Conservation (phyloP, 2,797 vertebrate genomes). For the Perodicticus potto region DNA sequence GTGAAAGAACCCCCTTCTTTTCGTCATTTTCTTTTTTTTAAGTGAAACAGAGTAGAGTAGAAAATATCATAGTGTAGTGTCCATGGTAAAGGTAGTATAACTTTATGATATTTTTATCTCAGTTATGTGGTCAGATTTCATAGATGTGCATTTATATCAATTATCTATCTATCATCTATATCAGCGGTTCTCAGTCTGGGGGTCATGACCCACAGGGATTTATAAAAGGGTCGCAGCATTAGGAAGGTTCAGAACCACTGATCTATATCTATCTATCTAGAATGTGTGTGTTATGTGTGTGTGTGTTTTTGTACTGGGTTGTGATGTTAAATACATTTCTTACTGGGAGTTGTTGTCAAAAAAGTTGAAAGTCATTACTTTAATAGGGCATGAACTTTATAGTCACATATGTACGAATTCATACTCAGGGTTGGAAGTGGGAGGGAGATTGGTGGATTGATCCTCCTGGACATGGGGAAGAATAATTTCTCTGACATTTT, state of each 20-base stretch:
- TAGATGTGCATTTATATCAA: not conserved
- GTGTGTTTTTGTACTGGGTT: not conserved
- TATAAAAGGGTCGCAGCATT: too few species aligned
- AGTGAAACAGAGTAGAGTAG: slow-evolving; percentile 31
- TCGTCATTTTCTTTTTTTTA: not conserved
- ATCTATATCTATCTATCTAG: not conserved
- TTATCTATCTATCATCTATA: not conserved
- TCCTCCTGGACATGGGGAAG: not conserved
- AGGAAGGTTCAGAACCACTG: too few species aligned
- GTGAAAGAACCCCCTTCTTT: not conserved
- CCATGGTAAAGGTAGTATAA: not conserved
- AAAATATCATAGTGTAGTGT: not conserved
- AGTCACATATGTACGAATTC: not conserved
- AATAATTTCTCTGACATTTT: slow-evolving; percentile 59
- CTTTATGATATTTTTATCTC: slow-evolving; percentile 26
- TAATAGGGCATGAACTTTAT: slow-evolving; percentile 1
- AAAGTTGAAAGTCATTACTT: slow-evolving; percentile 9
- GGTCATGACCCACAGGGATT: too few species aligned
- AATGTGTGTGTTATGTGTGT: not conserved
- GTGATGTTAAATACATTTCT: slow-evolving; percentile 41
- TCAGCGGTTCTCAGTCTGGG: too few species aligned
- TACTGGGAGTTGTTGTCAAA: not conserved
- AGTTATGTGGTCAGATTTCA: not conserved
- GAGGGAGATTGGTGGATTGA: not conserved
- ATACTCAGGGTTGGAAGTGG: not conserved